Evolutionary conservation across 2,797 vertebrate genomes (phyloP), one percentile per base, ranked within the genome.

Genomic region (Chelon auratus): DNA sequence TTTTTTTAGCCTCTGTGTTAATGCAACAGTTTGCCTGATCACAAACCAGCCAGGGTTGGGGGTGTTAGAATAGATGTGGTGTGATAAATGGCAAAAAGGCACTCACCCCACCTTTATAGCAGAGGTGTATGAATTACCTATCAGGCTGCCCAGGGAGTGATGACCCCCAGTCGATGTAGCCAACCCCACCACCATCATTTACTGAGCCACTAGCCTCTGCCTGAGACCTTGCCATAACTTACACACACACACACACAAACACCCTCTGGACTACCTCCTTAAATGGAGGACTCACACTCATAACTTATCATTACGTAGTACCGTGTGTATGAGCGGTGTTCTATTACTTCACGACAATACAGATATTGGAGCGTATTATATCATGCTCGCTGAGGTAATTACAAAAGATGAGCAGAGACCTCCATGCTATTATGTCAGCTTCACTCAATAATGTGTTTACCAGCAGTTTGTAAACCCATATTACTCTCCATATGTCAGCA

Each of bases 101-200:
- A 53, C 66, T 45, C 62, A 81, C 68, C 59, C 77, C 69, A 26
- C 63, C 52, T 59, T 2, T 63, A 78, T 51, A 61, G 74, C 57
- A 52, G 68, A 75, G 65, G 78, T 78, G 62, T 84, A 84, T 89
- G 89, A 92, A 92, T 91, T 82, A 91, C 89, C 89, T 84, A 84
- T 86, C 83, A 84, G 62, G 65, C 72, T 77, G 58, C 53, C 81
- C 81, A 65, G 75, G 77, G 85, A 91, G 88, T 77, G 80, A 91
- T 91, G 92, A 89, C 90, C 85, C 24, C 77, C 55, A 83, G 83
- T 77, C 78, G 57, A 78, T 84, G 78, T 51, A 83, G 82, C 81
- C 81, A 88, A 84, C 82, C 85, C 75, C 50, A 37, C 63, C 47
- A 53, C 82, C 78, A 91, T 91, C 85, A 89, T 90, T 92, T 90